Evolutionary conservation across 2,797 vertebrate species (phyloP), one percentile per base, ranked within the genome.

Genomic region (Hippopotamyrus pictus): DNA sequence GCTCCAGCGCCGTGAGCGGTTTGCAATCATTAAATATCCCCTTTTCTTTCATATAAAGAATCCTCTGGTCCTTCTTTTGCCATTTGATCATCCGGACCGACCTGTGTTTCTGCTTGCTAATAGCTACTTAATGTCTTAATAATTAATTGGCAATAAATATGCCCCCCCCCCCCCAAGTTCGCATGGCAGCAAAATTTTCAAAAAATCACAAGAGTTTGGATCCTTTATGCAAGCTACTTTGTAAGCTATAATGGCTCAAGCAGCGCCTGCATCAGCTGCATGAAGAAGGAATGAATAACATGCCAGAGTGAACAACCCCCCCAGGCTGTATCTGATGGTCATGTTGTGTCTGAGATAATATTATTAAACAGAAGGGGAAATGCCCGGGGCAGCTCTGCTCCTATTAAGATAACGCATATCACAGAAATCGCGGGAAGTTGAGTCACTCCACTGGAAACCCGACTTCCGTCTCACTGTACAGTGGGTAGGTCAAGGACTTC

Each of bases 331-430:
- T 57, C 85, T 59, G 29, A 29, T 22, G 83, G 83, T 54, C 83
- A 53, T 51, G 50, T 86, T 86, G 83, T 53, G 83, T 50, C 46
- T 86, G 83, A 86, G 53, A 57, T 59, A 87, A 37, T 87, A 59
- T 87, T 87, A 87, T 37, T 87, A 87, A 86, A 87, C 53, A 41
- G 85, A 41, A 37, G 53, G 53, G 50, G 53, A 57, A 59, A 46
- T 50, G 88, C 82, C 44, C 6, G 11, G 14, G 37, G 29, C 53
- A 41, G 48, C 85, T 37, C 51, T 87, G 33, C 29, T 87, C 85
- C 33, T 87, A 51, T 59, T 87, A 57, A 57, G 51, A 87, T 57
- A 57, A 53, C 50, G 50, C 46, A 57, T 87, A 87, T 59, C 85
- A 87, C 29, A 59, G 51, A 6, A 73, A 73, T 73, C 29, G 6